These are phyloP conservation scores for Astur gentilis DNA, from an alignment of 2,113 vertebrate species.

Conservation along the genomic window DNA sequence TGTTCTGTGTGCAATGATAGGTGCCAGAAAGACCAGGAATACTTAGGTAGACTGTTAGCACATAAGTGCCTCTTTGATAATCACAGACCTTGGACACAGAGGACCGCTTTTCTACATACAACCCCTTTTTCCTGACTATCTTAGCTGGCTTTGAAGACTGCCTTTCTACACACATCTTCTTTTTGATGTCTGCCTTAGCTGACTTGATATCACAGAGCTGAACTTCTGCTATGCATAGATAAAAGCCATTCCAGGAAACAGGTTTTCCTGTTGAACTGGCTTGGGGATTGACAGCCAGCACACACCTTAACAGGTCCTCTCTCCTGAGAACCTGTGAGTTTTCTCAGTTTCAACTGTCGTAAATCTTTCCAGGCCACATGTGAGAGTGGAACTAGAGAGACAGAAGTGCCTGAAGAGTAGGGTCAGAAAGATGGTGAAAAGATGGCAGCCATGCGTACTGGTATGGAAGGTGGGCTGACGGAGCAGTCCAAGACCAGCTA, in stretches of 20 bases:
- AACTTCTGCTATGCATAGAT: neutral
- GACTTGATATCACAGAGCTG: neutral
- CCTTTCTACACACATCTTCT: neutral
- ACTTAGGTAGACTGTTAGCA: neutral
- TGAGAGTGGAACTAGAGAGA: neutral
- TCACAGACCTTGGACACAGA: neutral
- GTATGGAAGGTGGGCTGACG: neutral
- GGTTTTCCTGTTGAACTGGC: neutral
- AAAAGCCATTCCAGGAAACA: neutral
- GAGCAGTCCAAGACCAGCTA: neutral
- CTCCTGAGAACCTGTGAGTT: neutral
- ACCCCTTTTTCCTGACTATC: neutral
- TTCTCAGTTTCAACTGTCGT: neutral
- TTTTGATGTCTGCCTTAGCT: neutral
- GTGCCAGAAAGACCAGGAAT: neutral
- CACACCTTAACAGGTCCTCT: neutral
- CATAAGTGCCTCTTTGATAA: neutral
- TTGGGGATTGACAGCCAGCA: neutral
- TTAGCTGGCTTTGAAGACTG: neutral
- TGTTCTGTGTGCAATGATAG: neutral
- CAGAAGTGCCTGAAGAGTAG: neutral
- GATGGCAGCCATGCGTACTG: rapidly evolving
- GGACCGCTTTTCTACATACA: neutral
- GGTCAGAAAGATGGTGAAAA: neutral
- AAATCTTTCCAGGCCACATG: neutral